Evolutionary conservation across 2,113 vertebrate genomes (phyloP), one percentile per base, ranked within the genome.

Genomic region (Chaetops frenatus): DNA sequence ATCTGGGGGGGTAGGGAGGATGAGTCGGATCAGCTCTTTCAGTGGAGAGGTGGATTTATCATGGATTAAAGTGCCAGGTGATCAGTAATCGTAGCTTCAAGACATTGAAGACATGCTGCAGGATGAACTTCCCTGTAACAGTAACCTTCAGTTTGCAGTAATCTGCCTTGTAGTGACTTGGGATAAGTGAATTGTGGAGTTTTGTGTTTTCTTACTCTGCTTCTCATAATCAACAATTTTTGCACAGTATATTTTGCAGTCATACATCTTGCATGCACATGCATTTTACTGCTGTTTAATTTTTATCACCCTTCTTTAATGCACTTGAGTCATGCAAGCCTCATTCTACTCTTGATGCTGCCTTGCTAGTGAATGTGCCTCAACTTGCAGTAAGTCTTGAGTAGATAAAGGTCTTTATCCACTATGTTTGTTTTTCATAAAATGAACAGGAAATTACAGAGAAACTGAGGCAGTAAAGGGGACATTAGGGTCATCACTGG

Each of bases 61-160:
- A 5, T 9, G 51, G 77, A 92, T 96, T 92, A 67, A 91, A 89
- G 73, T 81, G 65, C 76, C 88, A 92, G 80, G 72, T 95, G 77
- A 74, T 93, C 66, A 47, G 88, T 79, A 88, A 91, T 78, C 16
- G 5, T 58, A 67, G 71, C 71, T 66, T 90, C 72, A 54, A 60
- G 76, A 92, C 47, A 54, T 48, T 77, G 64, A 77, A 81, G 90
- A 62, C 44, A 0, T 56, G 65, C 35, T 82, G 36, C 56, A 54
- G 22, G 44, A 28, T 33, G 24, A 44, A 74, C 27, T 73, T 86
- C 6, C 20, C 40, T 60, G 35, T 50, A 57, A 31, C 25, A n/a
- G 54, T 70, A 73, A 53, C 38, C 60, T 92, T 86, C 54, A 84
- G 81, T 62, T 81, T 60, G 70, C 50, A 64, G 21, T 61, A 57